Conservation (phyloP, 2,888 invertebrate species). For the Biston betularia region DNA sequence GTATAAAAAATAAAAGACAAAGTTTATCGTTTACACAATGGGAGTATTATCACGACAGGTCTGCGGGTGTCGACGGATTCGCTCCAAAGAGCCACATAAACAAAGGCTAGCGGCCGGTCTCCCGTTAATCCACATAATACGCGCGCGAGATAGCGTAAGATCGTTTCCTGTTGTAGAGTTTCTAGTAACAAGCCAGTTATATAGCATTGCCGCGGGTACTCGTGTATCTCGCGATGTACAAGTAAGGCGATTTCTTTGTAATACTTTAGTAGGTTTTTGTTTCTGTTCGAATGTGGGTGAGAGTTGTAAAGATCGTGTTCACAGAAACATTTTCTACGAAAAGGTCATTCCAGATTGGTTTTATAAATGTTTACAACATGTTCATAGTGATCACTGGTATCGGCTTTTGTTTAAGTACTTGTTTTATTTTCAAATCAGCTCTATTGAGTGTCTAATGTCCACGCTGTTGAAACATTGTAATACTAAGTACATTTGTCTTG, state of each 20-base stretch:
- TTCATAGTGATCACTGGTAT: not conserved
- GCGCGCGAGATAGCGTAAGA: slow-evolving; percentile 46
- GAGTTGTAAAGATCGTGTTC: no score
- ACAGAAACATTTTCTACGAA: no score
- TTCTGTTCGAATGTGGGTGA: not conserved
- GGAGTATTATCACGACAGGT: slow-evolving; percentile 45
- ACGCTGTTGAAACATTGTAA: slow-evolving; percentile 21
- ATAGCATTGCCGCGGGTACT: slow-evolving; percentile 47
- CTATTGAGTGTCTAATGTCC: slow-evolving; percentile 16
- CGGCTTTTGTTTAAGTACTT: not conserved
- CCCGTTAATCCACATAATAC: slow-evolving; percentile 57
- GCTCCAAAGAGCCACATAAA: slow-evolving; percentile 48
- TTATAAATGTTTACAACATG: not conserved
- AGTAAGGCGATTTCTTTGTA: no score
- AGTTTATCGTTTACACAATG: slow-evolving; percentile 39
- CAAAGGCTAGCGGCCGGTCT: slow-evolving; percentile 47
- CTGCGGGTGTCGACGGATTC: slow-evolving; percentile 43
- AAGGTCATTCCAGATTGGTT: no score
- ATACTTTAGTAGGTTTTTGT: not conserved
- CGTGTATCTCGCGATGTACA: no score
- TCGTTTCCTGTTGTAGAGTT: slow-evolving; percentile 62
- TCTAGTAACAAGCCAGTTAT: slow-evolving; percentile 58
- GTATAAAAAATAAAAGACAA: slow-evolving; percentile 28
- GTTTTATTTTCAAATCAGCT: slow-evolving; percentile 6
- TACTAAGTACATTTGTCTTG: slow-evolving; percentile 62